Evolutionary conservation across 2,113 vertebrate genomes (phyloP), one percentile per base, ranked within the genome.

Genomic region (Urocitellus parryii): DNA sequence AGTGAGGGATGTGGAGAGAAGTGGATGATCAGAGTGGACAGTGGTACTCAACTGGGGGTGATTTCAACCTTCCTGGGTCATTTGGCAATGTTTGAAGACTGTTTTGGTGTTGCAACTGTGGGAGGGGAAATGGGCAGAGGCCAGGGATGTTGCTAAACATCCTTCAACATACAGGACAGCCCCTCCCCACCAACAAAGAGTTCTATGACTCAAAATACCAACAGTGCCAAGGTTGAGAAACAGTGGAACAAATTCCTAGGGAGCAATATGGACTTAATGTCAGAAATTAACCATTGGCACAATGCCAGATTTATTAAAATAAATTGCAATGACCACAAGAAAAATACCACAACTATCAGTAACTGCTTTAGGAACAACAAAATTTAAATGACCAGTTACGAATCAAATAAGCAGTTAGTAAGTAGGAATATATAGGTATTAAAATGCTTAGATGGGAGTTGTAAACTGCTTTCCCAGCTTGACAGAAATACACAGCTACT

Each of bases 401-500:
- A 96, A 94, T 97, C 51, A 83, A 84, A 93, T 68, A 70, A n/a
- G 51, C n/a, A 91, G 87, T 84, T 53, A 42, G 93, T 94, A 93
- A 90, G 80, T 77, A 77, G 16, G 72, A 58, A 87, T 13, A 8
- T 67, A 51, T 14, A 77, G 27, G 67, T 96, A 88, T 48, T 87
- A 93, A 88, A 90, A 85, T 88, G 67, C 87, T 89, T 92, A 67
- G 89, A 48, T 87, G 70, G 65, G 27, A 73, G 53, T 92, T 97
- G 18, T 82, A 86, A 90, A 81, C 78, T 73, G 42, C 90, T 94
- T 58, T 90, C 80, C 78, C 61, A 93, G 80, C 63, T 93, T 92
- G 81, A 96, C 96, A 95, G 68, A 97, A 98, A 97, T 95, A 96
- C 29, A 96, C 53, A 90, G 90, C 53, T 45, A 77, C 78, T 97